Evolutionary conservation across 2,888 invertebrate genomes (phyloP).

Genomic region (Thereva unica): DNA sequence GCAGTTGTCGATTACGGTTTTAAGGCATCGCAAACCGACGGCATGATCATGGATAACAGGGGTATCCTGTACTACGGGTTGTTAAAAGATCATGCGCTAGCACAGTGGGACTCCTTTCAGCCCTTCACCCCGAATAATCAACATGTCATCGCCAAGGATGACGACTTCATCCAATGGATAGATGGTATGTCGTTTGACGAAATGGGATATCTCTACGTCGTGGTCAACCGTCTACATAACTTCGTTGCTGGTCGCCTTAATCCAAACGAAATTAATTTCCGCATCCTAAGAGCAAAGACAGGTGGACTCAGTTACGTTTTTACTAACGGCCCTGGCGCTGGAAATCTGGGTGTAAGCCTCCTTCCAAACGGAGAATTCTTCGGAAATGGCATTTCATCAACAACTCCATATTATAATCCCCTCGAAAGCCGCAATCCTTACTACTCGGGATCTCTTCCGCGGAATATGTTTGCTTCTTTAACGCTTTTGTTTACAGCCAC

Average conservation of each 20-base stretch:
- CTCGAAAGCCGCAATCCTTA: conserved; percentile 43
- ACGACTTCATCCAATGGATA: conserved; percentile 72
- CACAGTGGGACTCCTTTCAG: conserved; percentile 69
- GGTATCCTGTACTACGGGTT: conserved; percentile 73
- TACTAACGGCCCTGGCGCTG: conserved; percentile 49
- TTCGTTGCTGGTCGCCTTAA: conserved; percentile 67
- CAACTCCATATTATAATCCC: conserved; percentile 46
- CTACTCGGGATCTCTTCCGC: conserved; percentile 36
- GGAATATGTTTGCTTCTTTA: conserved; percentile 9
- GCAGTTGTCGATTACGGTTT: conserved; percentile 65
- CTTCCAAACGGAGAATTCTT: conserved; percentile 43
- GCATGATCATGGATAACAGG: conserved; percentile 74
- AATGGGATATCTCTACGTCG: conserved; percentile 67
- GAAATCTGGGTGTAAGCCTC: conserved; percentile 43
- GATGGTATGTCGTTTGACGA: conserved; percentile 67
- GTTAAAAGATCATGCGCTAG: conserved; percentile 69
- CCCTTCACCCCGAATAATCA: conserved; percentile 64
- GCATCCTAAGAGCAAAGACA: conserved; percentile 66
- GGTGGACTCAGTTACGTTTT: conserved; percentile 70
- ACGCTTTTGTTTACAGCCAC: background rate
- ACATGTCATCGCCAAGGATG: conserved; percentile 69
- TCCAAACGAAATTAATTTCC: conserved; percentile 66
- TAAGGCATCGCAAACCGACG: conserved; percentile 71
- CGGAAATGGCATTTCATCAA: conserved; percentile 46
- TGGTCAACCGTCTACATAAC: conserved; percentile 71